Conservation (phyloP, 2,888 invertebrate genomes). For the Dorcus parallelipipedus region DNA sequence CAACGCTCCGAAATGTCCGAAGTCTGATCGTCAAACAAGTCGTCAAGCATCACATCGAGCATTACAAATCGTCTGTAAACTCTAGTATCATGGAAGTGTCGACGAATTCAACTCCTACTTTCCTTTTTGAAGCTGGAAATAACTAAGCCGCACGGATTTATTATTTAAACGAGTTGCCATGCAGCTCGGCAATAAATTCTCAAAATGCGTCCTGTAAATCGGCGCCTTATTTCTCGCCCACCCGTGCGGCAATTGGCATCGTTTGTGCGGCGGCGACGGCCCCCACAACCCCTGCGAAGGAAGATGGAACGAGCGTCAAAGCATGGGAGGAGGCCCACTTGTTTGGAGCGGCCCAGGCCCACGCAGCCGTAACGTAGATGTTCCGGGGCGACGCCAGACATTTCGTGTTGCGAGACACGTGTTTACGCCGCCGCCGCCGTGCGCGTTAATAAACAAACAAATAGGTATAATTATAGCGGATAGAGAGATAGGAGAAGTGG, state of each 20-base stretch:
- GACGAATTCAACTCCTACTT: too few relatives aligned
- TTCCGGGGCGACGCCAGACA: constrained; percentile 12
- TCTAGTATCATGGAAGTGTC: too few relatives aligned
- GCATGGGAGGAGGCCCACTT: constrained; percentile 13
- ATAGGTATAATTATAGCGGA: too few relatives aligned
- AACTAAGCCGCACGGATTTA: too few relatives aligned
- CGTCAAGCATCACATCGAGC: too few relatives aligned
- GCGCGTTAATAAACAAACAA: too few relatives aligned
- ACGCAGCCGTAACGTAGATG: constrained; percentile 3
- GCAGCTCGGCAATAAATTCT: constrained; percentile 1
- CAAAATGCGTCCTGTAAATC: constrained; percentile 9
- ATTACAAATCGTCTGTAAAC: too few relatives aligned
- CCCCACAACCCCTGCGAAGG: constrained; percentile 12
- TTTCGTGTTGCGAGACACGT: constrained; percentile 13
- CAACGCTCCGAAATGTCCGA: too few relatives aligned
- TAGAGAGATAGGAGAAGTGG: too few relatives aligned
- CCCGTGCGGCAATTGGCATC: constrained; percentile 5
- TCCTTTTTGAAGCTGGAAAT: too few relatives aligned
- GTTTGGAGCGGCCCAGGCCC: constrained; percentile 8
- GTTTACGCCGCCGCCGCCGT: not conserved
- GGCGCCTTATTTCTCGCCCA: constrained; percentile 16
- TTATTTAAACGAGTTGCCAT: too few relatives aligned
- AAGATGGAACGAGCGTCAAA: not conserved
- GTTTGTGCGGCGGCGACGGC: not conserved
- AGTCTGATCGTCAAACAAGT: too few relatives aligned